A percentile compares a stretch with the other conserved stretches of the same genome.
Evolutionary conservation across 2,888 invertebrate genomes (phyloP).

Genomic region (Encarsia formosa): DNA sequence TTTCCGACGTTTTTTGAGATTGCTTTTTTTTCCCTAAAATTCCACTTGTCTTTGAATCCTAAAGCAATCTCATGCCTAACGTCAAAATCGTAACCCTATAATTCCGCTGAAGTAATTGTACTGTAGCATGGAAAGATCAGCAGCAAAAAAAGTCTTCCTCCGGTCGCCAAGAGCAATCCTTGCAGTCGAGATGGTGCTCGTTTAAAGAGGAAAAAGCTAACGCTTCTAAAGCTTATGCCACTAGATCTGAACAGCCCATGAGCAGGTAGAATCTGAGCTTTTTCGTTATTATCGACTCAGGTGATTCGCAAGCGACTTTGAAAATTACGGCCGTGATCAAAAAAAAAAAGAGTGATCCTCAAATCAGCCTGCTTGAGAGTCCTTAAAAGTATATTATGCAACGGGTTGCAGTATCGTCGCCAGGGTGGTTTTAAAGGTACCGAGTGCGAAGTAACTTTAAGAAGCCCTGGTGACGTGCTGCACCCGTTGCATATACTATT

Average conservation of each 20-base stretch:
- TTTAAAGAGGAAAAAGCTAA: background rate
- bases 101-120: slow-evolving; percentile 17
- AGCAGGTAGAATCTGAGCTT: slow-evolving; percentile 16
- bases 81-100: background rate
- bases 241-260: background rate
- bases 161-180: background rate
- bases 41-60: background rate
- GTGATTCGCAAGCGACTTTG: no score
- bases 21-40: no score
- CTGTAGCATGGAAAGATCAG: slow-evolving; percentile 10
- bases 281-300: no score
- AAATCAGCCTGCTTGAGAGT: no score
- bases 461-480: no score
- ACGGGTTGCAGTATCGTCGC: no score
- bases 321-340: no score
- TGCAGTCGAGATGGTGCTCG: background rate
- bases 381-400: no score
- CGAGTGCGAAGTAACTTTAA: no score
- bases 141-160: background rate
- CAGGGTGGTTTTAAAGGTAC: no score
- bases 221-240: background rate
- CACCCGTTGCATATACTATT: no score
- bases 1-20: background rate
- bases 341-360: no score
- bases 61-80: background rate